Base-by-base conservation (phyloP, 1,140 invertebrate genomes). In the Drosophila repletoides region DNA sequence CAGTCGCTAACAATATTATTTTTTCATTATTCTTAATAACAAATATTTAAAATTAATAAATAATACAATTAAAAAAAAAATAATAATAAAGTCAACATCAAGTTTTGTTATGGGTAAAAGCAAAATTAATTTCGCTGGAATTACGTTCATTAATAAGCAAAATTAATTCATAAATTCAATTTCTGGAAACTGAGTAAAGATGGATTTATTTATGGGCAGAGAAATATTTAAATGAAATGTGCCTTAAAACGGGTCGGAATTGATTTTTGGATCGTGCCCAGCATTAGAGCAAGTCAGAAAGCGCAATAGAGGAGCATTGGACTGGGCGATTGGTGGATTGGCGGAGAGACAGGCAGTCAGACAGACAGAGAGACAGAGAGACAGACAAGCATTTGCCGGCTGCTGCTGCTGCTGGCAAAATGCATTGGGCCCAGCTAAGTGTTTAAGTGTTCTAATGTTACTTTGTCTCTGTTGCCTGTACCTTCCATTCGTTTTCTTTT, bases 361-460 rank as follows among this genome's bases (percentile, higher is more conserved):
- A 1, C 26, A 5, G 28, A 28, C 22, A 28, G 14, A 31, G 33
- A 6, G 22, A 41, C 33, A 29, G 14, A 46, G 7, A 24, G 12
- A 29, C 5, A 14, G 15, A 26, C 31, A 48, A 48, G 17, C 24
- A 56, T 43, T 56, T 58, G n/a, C 21, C 21, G 41, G 43, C 55
- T 28, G 63, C 17, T 24, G 34, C 24, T 55, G 41, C 6, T 40
- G 9, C 41, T 46, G 5, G 26, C 6, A 31, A 60, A 60, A 51
- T 60, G 45, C 58, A 51, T 38, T 63, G 40, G 33, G 58, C 36
- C 26, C 38, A 45, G 60, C 76, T 81, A 80, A 80, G 76, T 83
- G 76, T 79, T 80, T 80, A 80, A 80, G 76, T 80, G 76, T 80
- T 80, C 76, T 81, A 80, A 80, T 80, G 76, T 83, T 76, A 65